phyloP scores from a whole-genome alignment of 2,113 vertebrate species.

The Scomber japonicus region DNA sequence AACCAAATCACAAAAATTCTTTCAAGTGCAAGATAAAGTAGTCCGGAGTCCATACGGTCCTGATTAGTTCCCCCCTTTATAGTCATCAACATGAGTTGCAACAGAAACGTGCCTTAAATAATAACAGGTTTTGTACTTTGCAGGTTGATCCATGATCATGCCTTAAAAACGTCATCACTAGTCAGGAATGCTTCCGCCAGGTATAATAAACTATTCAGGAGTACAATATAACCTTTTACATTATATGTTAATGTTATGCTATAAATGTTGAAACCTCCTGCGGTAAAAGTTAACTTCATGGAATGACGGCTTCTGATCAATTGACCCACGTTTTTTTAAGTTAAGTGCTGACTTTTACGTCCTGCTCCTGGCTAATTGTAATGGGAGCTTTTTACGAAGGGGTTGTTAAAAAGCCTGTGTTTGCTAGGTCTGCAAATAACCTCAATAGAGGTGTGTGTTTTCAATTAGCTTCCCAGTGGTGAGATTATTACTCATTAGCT shows the following conservation, averaged over 20 bases:
- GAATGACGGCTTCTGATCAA: constrained; percentile 25
- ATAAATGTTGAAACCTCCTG: neutral
- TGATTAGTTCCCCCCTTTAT: neutral
- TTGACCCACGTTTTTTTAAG: constrained; percentile 20
- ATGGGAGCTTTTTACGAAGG: constrained; percentile 40
- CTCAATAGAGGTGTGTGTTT: constrained; percentile 43
- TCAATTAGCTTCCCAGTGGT: constrained; percentile 34
- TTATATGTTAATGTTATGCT: neutral
- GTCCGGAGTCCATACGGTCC: neutral
- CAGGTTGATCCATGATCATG: neutral
- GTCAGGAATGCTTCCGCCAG: neutral
- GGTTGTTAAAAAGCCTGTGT: constrained; percentile 34
- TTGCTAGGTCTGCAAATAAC: constrained; percentile 28
- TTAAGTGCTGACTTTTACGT: constrained; percentile 46
- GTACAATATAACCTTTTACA: neutral
- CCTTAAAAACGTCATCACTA: neutral
- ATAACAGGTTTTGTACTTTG: neutral
- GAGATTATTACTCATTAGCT: constrained; percentile 50
- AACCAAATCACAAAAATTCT: neutral
- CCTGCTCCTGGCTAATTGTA: constrained; percentile 42
- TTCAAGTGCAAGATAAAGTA: neutral
- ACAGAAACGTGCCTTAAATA: neutral
- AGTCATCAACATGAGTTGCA: neutral
- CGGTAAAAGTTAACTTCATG: neutral
- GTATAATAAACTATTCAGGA: neutral